Base-by-base conservation (phyloP, 2,797 vertebrate genomes). In the Malurus leucopterus region DNA sequence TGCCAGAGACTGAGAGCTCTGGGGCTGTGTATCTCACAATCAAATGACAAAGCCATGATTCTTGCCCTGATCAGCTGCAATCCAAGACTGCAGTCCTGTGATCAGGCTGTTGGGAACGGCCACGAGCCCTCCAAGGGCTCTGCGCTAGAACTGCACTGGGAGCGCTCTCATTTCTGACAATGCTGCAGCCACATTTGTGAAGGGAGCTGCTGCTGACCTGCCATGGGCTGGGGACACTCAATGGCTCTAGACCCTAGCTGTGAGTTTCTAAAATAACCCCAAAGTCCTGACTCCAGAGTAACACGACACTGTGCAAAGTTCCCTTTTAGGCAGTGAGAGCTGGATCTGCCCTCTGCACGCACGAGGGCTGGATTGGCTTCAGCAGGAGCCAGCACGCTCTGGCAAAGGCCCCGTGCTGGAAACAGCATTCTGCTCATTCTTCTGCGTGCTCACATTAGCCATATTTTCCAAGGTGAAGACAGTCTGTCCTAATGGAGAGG, bases 111-210 rank as follows among this genome's bases (percentile, higher is more conserved):
- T 50, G 70, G 84, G 54, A 63, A 14, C 9, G 0, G 1, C 65
- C 77, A 40, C 0, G 1, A 76, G 62, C 54, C 49, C 38, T 86
- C 29, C 26, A 9, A 62, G 75, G 44, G 55, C 49, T 63, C 59
- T 11, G 57, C 0, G 3, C 63, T 53, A 3, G 18, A 3, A 1
- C 54, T 59, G 68, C 23, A 0, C 58, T 21, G 0, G 0, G 16
- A 57, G 54, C 32, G 11, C n/a, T 0, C 49, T 41, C 15, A 0
- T 9, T 40, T 23, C 26, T 6, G 49, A 38, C 61, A 3, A 19
- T 5, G 11, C 8, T 23, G 54, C 40, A 64, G 51, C 23, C 62
- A 15, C 32, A 1, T 69, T 68, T 38, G 89, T 54, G 51, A 7
- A 27, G 59, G 77, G 44, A 34, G 43, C 18, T 61, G 79, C 8